Evolutionary conservation across 2,797 vertebrate genomes (phyloP).

Genomic region (Echiichthys vipera): DNA sequence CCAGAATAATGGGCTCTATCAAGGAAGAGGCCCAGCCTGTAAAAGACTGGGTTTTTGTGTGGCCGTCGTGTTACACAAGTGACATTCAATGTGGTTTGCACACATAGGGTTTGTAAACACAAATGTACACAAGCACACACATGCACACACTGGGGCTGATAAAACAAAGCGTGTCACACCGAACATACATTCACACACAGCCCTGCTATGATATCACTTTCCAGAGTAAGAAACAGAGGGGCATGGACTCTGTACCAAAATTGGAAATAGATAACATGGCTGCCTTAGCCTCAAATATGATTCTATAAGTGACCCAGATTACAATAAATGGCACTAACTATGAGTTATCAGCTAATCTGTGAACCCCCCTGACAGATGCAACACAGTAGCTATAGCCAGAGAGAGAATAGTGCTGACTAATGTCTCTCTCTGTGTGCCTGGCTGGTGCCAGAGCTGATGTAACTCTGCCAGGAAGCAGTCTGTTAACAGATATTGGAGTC

Average conservation of each 20-base stretch:
- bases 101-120: constrained; percentile 35
- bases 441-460: constrained; percentile 84
- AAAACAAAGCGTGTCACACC: constrained; percentile 39
- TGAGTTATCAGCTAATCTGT: constrained; percentile 72
- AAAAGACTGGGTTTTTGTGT: constrained; percentile 63
- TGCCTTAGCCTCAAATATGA: constrained; percentile 13
- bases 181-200: constrained; percentile 19
- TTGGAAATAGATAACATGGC: constrained; percentile 13
- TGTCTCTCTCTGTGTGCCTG: constrained; percentile 79
- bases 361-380: constrained; percentile 55
- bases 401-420: constrained; percentile 84
- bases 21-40: constrained; percentile 55
- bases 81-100: constrained; percentile 52
- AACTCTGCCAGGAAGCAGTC: constrained; percentile 85
- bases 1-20: constrained; percentile 76
- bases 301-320: constrained; percentile 68
- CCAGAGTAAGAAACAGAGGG: constrained; percentile 7
- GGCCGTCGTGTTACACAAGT: constrained; percentile 49
- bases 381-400: constrained; percentile 50
- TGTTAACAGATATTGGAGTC: constrained; percentile 83
- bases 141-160: background rate
- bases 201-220: background rate
- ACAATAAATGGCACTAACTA: constrained; percentile 65
- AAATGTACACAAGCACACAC: constrained; percentile 21
- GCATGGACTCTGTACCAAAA: background rate